Conservation (phyloP, 2,888 invertebrate species). For the Macrosoma leucophasiata region DNA sequence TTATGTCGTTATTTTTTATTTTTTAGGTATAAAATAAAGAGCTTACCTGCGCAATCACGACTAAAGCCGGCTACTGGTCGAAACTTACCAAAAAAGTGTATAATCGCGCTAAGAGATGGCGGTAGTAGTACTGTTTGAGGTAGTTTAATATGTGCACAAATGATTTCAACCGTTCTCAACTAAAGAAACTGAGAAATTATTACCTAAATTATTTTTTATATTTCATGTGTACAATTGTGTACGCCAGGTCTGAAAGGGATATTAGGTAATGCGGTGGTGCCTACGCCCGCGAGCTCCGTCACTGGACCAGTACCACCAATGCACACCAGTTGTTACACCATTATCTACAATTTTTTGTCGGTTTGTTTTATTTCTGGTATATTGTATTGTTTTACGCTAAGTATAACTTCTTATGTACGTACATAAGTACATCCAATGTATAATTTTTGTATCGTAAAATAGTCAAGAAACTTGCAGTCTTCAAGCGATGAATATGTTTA, state of each 20-base stretch:
- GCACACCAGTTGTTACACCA: too few species aligned
- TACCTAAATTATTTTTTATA: slow-evolving; percentile 9
- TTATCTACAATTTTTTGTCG: too few species aligned
- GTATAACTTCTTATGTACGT: too few species aligned
- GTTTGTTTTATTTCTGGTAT: too few species aligned
- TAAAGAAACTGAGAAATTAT: slow-evolving; percentile 13
- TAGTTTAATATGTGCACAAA: slow-evolving; percentile 13
- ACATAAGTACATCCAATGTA: too few species aligned
- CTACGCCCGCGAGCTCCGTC: too few species aligned
- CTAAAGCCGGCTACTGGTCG: slow-evolving; percentile 16
- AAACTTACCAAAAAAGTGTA: slow-evolving; percentile 13
- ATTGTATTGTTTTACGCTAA: too few species aligned
- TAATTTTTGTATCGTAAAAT: too few species aligned
- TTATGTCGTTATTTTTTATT: slow-evolving; percentile 16
- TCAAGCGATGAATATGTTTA: too few species aligned
- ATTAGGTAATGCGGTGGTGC: too few species aligned
- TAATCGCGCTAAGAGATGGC: slow-evolving; percentile 16
- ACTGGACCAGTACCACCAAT: too few species aligned
- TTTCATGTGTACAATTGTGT: slow-evolving; percentile 14
- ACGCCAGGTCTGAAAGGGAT: slow-evolving; percentile 16
- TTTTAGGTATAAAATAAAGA: slow-evolving; percentile 17
- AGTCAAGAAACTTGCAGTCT: too few species aligned
- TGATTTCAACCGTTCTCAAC: slow-evolving; percentile 13
- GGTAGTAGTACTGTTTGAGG: slow-evolving; percentile 14
- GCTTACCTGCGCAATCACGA: slow-evolving; percentile 15